These are phyloP conservation scores for Paramormyrops hopkinsi DNA, from an alignment of 2,797 vertebrate species.

Conservation along the genomic window DNA sequence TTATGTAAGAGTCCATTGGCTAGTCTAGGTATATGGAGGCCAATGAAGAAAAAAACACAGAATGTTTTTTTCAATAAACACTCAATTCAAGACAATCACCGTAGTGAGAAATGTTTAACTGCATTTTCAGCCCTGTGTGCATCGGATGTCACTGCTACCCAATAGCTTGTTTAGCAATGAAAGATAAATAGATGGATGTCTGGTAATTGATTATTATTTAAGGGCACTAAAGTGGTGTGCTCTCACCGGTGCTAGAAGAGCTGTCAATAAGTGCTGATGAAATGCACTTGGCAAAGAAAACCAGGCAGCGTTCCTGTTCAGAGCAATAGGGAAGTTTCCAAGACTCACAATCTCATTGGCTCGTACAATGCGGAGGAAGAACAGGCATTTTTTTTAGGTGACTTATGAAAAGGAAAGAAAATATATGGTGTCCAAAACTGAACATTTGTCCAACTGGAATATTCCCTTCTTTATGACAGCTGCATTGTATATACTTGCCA, in stretches of 20 bases:
- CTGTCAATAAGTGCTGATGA: slow-evolving; percentile 2
- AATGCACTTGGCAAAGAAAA: background rate
- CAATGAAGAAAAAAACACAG: slow-evolving; percentile 85
- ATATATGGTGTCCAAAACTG: background rate
- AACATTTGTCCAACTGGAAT: background rate
- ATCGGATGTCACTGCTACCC: slow-evolving; percentile 64
- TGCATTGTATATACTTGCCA: background rate
- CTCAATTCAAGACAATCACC: slow-evolving; percentile 73
- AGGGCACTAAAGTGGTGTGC: background rate
- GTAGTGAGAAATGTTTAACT: slow-evolving; percentile 37
- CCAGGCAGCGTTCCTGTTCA: background rate
- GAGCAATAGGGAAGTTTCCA: background rate
- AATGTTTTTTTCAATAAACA: slow-evolving; percentile 72
- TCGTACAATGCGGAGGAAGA: background rate
- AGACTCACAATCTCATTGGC: background rate
- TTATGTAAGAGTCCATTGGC: slow-evolving; percentile 52
- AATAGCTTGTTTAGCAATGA: slow-evolving; percentile 45
- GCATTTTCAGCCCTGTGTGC: slow-evolving; percentile 51
- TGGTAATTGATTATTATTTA: slow-evolving; percentile 1
- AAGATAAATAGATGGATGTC: background rate
- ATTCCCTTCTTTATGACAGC: background rate
- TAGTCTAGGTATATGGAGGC: slow-evolving; percentile 56
- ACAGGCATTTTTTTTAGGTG: background rate
- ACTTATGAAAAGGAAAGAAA: background rate
- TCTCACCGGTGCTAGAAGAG: background rate